These are phyloP conservation scores for Drosophila nigricruria DNA, from an alignment of 2,888 invertebrate genomes.

Conservation along the genomic window DNA sequence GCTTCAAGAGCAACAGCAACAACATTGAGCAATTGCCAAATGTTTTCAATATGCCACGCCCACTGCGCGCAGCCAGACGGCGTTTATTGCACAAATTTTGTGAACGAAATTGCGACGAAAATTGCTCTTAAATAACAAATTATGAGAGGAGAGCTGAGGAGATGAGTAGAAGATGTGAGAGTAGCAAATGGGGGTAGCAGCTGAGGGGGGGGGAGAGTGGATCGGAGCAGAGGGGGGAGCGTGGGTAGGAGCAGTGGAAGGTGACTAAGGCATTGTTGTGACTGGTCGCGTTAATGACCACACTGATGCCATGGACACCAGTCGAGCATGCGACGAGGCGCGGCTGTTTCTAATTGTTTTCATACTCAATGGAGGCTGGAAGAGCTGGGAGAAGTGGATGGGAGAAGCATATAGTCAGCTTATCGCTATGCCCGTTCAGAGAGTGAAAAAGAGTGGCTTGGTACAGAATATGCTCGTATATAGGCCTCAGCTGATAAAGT, in stretches of 20 bases:
- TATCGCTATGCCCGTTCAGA: slow-evolving; percentile 27
- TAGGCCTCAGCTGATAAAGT: background rate
- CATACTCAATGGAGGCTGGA: slow-evolving; percentile 36
- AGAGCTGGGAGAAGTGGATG: background rate
- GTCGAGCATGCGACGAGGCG: slow-evolving; percentile 48
- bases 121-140: slow-evolving; percentile 67
- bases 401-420: slow-evolving; percentile 7
- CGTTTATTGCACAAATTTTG: slow-evolving; percentile 51
- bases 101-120: slow-evolving; percentile 59
- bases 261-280: slow-evolving; percentile 6
- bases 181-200: background rate
- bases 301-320: slow-evolving; percentile 32
- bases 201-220: too few species aligned
- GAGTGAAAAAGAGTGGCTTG: background rate
- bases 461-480: background rate
- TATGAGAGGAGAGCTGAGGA: slow-evolving; percentile 20
- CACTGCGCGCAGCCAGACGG: slow-evolving; percentile 14
- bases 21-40: slow-evolving; percentile 36
- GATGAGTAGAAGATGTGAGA: background rate
- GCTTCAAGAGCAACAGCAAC: slow-evolving; percentile 10
- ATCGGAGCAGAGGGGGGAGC: background rate
- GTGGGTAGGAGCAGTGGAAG: background rate
- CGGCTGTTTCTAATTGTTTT: slow-evolving; percentile 80
- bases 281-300: slow-evolving; percentile 66
- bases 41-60: slow-evolving; percentile 61